Base-by-base conservation (phyloP, 2,888 invertebrate genomes). In the Agrochola circellaris region DNA sequence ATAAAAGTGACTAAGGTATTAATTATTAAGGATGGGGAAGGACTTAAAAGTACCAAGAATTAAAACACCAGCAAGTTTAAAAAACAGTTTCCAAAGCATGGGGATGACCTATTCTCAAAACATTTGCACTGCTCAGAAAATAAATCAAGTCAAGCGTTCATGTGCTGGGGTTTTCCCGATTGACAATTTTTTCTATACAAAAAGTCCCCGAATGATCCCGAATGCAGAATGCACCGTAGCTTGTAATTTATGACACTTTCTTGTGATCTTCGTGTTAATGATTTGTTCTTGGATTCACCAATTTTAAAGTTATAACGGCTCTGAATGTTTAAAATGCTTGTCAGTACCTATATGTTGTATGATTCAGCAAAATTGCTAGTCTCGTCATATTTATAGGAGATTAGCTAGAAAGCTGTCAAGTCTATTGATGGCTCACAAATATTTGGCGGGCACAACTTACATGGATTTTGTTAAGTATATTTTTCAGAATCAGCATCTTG, bases 211-310 rank as follows among this genome's bases (percentile, higher is more conserved):
- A 61, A 42, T 64, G 30, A 42, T 51, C 58, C 60, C n/a, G 20
- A 65, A 42, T 68, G 68, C 54, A 71, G 26, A 51, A 48, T 66
- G 30, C 68, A 45, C 58, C 45, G 58, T 20, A 23, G 4, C 26
- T 75, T 54, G 69, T 76, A 68, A 81, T 81, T 81, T 82, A 82
- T 69, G 68, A 45, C 64, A 23, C 30, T 65, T 65, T 51, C 58
- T 70, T 81, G 66, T 71, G 7, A 56, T 51, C 11, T 48, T 45
- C 13, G 58, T 42, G 20, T 42, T 20, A 61, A n/a, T 51, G 5
- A 30, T 54, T 26, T 0, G 45, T 65, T 17, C 1, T 42, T 42
- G 34, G 30, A 58, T 45, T 17, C 23, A 64, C n/a, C 17, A 74
- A 64, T 0, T 34, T 54, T 23, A 75, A 26, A 26, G 8, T 75